Evolutionary conservation across 1,140 invertebrate genomes (phyloP), one percentile per base, ranked within the genome.

Genomic region (Drosophila rhopaloa): DNA sequence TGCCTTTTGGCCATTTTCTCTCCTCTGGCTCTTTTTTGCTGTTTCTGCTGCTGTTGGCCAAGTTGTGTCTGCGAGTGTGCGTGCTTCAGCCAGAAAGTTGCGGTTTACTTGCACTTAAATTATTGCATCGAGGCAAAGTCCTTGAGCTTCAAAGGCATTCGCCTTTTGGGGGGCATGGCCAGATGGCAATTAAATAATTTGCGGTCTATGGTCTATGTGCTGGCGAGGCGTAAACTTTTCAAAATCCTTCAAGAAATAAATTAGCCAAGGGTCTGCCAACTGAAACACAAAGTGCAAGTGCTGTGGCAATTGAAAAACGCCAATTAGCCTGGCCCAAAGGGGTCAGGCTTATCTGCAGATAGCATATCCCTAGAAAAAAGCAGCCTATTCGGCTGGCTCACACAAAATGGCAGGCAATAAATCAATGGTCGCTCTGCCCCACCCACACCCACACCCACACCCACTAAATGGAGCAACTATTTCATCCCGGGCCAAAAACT

Each of bases 151-250:
- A 73, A 55, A 71, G 70, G 46, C 73, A 66, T 47, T 72, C 41
- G 16, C 46, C 38, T 84, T 75, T 85, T 47, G 35, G 40, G 65
- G 60, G 50, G 55, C 47, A 63, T 35, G 59, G 50, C 51, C 71
- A 74, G 59, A 78, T 81, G 65, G 83, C 83, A 88, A 88, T 88
- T 88, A 88, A 88, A 88, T 88, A 89, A 88, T 88, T 88, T 88
- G 83, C 76, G 83, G 83, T 88, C 76, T 63, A 75, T 82, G 83
- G 83, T 88, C 76, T 63, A 75, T 82, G 83, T 73, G 71, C 78
- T 55, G 61, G 19, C 46, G 74, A 63, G 80, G 74, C 74, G 57
- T 56, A 76, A 68, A 82, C 77, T 65, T 75, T 86, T 79, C 54
- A 44, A 54, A 71, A 84, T 60, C 71, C 62, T 79, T 68, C 35